Base-by-base conservation (phyloP, 2,888 invertebrate genomes). In the Catocala fraxini region DNA sequence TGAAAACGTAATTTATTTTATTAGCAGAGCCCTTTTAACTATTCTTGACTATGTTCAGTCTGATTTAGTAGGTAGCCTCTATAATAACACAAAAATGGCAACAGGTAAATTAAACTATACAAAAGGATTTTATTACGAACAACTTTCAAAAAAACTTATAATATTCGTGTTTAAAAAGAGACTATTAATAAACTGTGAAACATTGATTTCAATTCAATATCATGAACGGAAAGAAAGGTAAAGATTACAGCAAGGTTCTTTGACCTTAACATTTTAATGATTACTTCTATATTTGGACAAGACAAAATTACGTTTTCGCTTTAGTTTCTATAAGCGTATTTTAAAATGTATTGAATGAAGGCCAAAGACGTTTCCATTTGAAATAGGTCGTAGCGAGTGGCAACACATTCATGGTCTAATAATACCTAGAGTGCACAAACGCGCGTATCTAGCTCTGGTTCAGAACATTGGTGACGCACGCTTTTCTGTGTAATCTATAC, bases 341-440 rank as follows among this genome's bases (percentile, higher is more conserved):
- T 62, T 45, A 55, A 59, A 56, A 64, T 52, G 5, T 15, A 45
- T 47, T 41, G 34, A 59, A 25, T 56, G 64, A 68, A 70, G 71
- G 70, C 67, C 67, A 59, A 53, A 53, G 48, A 61, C 52, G 56
- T 59, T 51, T 64, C 56, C 58, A 67, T 65, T 56, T 67, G 52
- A 76, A 69, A 53, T 73, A 69, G 71, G 63, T 74, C 72, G 68
- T 54, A 63, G 56, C 59, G 42, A 68, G 57, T 67, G 66, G 73
- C 54, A 63, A 65, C 57, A 65, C 54, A 65, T 62, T 62, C 61
- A 63, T 60, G 66, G 55, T 65, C 71, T 73, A 75, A 68, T 74
- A 73, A 68, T 74, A 75, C 51, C 59, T 53, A 64, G 65, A 74
- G 62, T 75, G 70, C 67, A 75, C 59, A 61, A 71, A 58, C 65